phyloP scores from a whole-genome alignment of 2,888 invertebrate genomes.

The Agrochola circellaris region DNA sequence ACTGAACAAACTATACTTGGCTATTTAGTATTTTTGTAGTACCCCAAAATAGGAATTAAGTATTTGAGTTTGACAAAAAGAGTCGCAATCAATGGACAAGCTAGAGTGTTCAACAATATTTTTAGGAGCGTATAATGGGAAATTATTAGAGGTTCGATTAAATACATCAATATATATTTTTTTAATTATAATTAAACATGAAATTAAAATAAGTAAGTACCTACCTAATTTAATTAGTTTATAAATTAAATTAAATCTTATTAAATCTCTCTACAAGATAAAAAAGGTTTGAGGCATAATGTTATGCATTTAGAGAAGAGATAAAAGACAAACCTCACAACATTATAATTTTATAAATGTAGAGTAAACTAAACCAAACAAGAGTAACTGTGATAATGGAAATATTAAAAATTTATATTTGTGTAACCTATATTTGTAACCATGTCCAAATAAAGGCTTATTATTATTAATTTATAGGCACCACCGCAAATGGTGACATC shows the following conservation, averaged over 20 bases:
- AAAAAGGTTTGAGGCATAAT: neutral
- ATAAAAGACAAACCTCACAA: neutral
- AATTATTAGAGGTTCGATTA: too few species aligned
- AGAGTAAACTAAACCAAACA: neutral
- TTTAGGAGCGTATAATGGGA: too few species aligned
- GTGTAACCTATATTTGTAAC: neutral
- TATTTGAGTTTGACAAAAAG: too few species aligned
- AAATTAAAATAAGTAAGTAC: neutral
- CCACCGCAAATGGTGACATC: conserved; percentile 94
- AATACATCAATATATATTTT: neutral
- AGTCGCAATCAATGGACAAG: too few species aligned
- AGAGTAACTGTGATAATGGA: neutral
- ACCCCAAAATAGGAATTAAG: too few species aligned
- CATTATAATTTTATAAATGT: too few species aligned
- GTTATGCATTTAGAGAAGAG: neutral
- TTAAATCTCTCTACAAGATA: too few species aligned
- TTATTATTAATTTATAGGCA: conserved; percentile 89
- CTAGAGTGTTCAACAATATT: too few species aligned
- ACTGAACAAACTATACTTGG: too few species aligned
- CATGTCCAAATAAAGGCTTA: neutral
- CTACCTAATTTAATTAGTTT: neutral
- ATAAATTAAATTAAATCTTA: neutral
- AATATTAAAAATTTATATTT: neutral
- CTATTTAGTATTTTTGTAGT: too few species aligned
- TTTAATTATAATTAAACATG: neutral